phyloP scores from a whole-genome alignment of 2,113 vertebrate genomes.

The Pseudonaja textilis region DNA sequence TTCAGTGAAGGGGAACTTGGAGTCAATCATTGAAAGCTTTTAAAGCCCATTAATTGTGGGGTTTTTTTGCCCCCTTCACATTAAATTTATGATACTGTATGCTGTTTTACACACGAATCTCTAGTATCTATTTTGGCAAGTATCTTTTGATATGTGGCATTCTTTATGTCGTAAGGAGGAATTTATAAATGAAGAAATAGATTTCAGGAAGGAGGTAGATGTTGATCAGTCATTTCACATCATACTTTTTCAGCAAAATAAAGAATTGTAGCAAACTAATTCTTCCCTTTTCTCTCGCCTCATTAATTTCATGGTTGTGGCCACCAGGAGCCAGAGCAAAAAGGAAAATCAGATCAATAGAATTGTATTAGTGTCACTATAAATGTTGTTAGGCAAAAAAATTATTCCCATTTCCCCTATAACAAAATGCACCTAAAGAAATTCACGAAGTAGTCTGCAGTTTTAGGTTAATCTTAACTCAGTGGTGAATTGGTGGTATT shows the following conservation, averaged over 20 bases:
- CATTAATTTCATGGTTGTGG: neutral
- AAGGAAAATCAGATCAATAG: neutral
- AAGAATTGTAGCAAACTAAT: neutral
- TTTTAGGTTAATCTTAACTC: neutral
- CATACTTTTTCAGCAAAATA: neutral
- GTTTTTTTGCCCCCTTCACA: neutral
- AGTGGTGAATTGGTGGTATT: neutral
- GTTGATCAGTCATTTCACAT: neutral
- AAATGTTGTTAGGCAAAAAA: neutral
- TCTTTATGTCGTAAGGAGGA: neutral
- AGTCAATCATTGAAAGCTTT: neutral
- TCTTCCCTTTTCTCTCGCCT: neutral
- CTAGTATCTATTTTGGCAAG: conserved; percentile 22
- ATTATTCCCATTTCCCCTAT: neutral
- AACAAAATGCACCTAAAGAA: neutral
- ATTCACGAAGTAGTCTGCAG: neutral
- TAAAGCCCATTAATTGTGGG: conserved; percentile 13
- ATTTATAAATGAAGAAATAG: neutral
- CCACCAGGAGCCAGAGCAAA: neutral
- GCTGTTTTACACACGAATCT: neutral
- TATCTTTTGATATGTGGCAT: neutral
- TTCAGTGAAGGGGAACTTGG: neutral
- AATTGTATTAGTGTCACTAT: neutral
- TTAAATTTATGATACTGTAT: conserved; percentile 27
- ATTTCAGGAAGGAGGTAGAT: neutral